Evolutionary conservation across 2,113 vertebrate genomes (phyloP), one percentile per base, ranked within the genome.

Genomic region (Tetrao urogallus): DNA sequence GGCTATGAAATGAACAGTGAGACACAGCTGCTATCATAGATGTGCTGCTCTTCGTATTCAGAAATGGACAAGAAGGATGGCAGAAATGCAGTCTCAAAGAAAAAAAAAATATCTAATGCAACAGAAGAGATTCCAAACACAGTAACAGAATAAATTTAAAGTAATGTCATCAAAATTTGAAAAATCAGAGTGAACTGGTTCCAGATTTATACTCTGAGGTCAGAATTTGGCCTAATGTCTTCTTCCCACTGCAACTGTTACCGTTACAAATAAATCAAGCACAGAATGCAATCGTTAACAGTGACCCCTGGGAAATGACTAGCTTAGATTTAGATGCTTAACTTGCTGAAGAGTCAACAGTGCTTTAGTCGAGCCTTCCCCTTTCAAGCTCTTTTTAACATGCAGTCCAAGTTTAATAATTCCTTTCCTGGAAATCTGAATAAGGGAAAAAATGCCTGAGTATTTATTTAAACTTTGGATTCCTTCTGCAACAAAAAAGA

Each of bases 321-420:
- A 75, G 79, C 83, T 89, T 92, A 91, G 74, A 83, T 82, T 92
- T 93, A 95, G 82, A 94, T 80, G 5, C 90, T 57, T 65, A 52
- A 82, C 78, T 96, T 83, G 40, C 76, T 76, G 95, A 88, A 82
- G 82, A 77, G 73, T 8, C 13, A 66, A 64, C 74, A 40, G 34
- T 81, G 88, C 88, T 81, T 93, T 81, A 89, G 60, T 36, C 81
- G 75, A 89, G 90, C 28, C 20, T 54, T 92, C 8, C 27, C 7
- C 40, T 20, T 67, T 21, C 34, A 92, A 76, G 24, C 6, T 30
- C 27, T 70, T 42, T 61, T 60, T 83, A 71, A 54, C 27, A 57
- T 6, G 11, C 16, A 82, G 52, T 38, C 10, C 13, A 72, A 21
- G 30, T 54, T 86, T 72, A 84, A 78, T 48, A 48, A 25, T 66